Conservation (phyloP, 1,140 invertebrate genomes). For the Conus betulinus region DNA sequence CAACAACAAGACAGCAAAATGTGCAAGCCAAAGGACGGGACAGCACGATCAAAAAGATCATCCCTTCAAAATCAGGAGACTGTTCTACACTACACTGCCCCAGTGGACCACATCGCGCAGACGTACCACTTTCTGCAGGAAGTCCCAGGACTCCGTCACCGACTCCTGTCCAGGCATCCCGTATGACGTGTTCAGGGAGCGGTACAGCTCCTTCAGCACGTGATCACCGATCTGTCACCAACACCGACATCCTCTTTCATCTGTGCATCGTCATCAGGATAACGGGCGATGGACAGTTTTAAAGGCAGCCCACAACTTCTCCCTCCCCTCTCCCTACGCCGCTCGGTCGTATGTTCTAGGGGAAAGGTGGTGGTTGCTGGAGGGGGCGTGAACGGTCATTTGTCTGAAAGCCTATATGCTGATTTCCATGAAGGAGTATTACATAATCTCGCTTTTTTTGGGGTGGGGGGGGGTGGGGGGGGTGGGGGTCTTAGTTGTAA, state of each 20-base stretch:
- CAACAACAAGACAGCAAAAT: background rate
- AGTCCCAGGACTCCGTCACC: slow-evolving; percentile 60
- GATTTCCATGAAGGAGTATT: no score
- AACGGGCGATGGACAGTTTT: background rate
- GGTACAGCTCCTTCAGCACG: slow-evolving; percentile 48
- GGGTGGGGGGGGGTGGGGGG: no score
- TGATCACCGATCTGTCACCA: slow-evolving; percentile 52
- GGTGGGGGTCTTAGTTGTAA: no score
- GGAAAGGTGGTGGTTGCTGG: no score
- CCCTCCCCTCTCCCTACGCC: no score
- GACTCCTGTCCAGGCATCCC: slow-evolving; percentile 45
- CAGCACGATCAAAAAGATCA: background rate
- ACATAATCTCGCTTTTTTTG: no score
- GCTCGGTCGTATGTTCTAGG: no score
- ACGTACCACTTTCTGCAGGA: slow-evolving; percentile 59
- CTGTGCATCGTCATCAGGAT: background rate
- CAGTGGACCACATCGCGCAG: no score
- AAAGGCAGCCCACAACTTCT: no score
- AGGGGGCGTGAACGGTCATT: no score
- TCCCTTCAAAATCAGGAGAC: background rate
- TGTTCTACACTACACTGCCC: no score
- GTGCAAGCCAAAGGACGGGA: background rate
- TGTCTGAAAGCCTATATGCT: no score
- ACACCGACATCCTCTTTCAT: background rate
- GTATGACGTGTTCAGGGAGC: slow-evolving; percentile 51